Evolutionary conservation across 2,797 vertebrate genomes (phyloP).

Genomic region (Lateolabrax maculatus): DNA sequence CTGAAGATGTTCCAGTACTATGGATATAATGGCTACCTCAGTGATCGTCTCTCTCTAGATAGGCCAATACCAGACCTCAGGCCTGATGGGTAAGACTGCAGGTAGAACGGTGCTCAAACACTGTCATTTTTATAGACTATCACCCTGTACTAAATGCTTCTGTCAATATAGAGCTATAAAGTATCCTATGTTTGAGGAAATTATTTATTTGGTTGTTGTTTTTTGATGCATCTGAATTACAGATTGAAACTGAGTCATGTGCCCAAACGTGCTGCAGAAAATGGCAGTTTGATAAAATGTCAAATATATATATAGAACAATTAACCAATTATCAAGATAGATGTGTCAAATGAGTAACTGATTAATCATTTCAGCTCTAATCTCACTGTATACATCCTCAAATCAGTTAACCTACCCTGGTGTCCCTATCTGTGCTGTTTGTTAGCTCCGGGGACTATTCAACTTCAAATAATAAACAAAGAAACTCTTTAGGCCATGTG

Average conservation of each 20-base stretch:
- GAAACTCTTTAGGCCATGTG: background rate
- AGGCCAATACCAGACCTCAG: conserved; percentile 93
- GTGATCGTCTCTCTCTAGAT: conserved; percentile 94
- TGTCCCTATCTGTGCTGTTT: background rate
- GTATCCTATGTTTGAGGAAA: background rate
- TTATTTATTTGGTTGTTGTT: background rate
- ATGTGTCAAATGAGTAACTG: background rate
- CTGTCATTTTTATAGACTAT: background rate
- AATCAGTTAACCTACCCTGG: background rate
- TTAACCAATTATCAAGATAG: background rate
- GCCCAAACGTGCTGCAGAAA: background rate
- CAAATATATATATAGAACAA: background rate
- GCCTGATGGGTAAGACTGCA: conserved; percentile 92
- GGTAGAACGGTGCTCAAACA: conserved; percentile 27
- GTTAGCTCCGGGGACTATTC: background rate
- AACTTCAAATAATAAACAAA: conserved; percentile 21
- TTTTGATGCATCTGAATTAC: background rate
- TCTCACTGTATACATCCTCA: background rate
- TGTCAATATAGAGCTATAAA: background rate
- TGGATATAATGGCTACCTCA: conserved; percentile 98
- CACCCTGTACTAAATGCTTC: background rate
- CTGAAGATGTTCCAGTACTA: conserved; percentile 99
- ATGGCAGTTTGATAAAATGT: background rate
- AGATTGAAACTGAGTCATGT: background rate
- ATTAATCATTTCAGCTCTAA: background rate